Base-by-base conservation (phyloP, 2,797 vertebrate genomes). In the Nannoperca obscura region DNA sequence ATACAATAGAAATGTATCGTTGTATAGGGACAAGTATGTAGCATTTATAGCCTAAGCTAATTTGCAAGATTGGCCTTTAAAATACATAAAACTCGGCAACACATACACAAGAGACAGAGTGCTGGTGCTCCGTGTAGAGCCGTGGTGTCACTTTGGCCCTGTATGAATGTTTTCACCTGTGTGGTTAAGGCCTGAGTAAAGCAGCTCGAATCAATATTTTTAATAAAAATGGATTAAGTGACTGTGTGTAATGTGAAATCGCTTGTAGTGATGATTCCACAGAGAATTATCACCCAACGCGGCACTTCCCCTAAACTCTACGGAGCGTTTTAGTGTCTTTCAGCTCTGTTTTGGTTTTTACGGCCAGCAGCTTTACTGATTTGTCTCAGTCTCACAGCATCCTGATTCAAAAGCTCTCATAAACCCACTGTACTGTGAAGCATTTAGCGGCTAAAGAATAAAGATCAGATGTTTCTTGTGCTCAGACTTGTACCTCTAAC, bases 301-400 rank as follows among this genome's bases (percentile, higher is more conserved):
- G 20, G 20, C 19, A 22, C 40, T n/a, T 22, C 14, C 27, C 22
- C 9, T 44, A 63, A 46, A 46, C 15, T 19, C 2, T 14, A 30
- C 1, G 0, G 4, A 52, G 13, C 24, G 7, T 52, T 52, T 27
- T 40, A 15, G 34, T 30, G 17, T 20, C 22, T 52, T 71, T 71
- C 24, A 32, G 38, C 27, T 42, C 3, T 44, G 7, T 70, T 66
- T 64, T 57, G 49, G 14, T 36, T 49, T 77, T 63, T 24, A 67
- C n/a, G 19, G 14, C 24, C 11, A 30, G 2, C 17, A 22, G 14
- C 57, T 15, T 11, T 14, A n/a, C 38, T n/a, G 13, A 44, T 59
- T 76, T 40, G 10, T 10, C 40, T 60, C 32, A 13, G 10, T 38
- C 38, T 10, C 4, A 42, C 6, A n/a, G 20, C 5, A 1, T 30